Evolutionary conservation across 2,888 invertebrate genomes (phyloP), one percentile per base, ranked within the genome.

Genomic region (Clitarchus hookeri): DNA sequence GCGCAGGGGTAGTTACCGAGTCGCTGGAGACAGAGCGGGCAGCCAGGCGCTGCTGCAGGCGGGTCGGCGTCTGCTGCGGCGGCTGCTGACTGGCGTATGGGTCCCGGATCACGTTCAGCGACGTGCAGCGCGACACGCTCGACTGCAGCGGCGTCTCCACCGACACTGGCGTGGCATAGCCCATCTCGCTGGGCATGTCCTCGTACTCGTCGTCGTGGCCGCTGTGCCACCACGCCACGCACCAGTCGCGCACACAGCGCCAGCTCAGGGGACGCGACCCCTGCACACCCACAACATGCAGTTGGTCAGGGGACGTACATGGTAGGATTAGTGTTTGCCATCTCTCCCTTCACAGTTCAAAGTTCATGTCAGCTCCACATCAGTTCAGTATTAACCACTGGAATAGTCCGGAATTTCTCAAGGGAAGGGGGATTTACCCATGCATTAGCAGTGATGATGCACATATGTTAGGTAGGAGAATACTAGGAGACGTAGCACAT

Each of bases 171-270:
- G 92, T 92, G 48, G 91, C 91, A 89, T 91, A 92, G 27, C 91
- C 91, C 84, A 90, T 88, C 86, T 96, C 94, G 90, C 97, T 95
- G 88, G 95, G 94, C 80, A 90, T 90, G 87, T 90, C 91, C 87
- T 91, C 92, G 90, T 95, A 95, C 90, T 97, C 93, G 90, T 97
- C 97, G 88, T 97, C 97, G 77, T 96, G 93, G 0, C 97, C 97
- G 23, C 97, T 97, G 91, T 97, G 96, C 97, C 97, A 97, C 97
- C 97, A 97, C 90, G 97, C 97, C 86, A 96, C 94, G 91, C 97
- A 97, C 97, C 97, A 97, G 88, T 95, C 95, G 88, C 95, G 91
- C 86, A 92, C 86, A 93, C 94, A 94, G 23, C 94, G 93, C 92
- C 92, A 91, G 88, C 92, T 92, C 88, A 94, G 92, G 89, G 93